phyloP scores from a whole-genome alignment of 2,888 invertebrate genomes.

The Scaptodrosophila latifasciaeformis region DNA sequence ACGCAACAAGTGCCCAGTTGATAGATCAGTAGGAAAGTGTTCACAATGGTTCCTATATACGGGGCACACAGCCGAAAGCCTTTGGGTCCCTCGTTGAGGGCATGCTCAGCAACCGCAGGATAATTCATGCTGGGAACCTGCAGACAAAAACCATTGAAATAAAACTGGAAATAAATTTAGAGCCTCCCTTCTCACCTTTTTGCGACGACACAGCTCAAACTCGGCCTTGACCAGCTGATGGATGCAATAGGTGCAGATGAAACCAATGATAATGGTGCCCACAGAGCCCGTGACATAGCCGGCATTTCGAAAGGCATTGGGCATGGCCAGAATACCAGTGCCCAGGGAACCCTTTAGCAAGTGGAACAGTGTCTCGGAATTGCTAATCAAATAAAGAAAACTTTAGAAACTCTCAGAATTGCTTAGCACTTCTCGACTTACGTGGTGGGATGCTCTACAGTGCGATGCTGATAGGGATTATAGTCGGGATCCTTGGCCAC shows the following conservation, averaged over 20 bases:
- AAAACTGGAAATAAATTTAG: background rate
- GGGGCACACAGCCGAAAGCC: constrained; percentile 80
- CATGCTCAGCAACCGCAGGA: constrained; percentile 86
- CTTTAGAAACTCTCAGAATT: background rate
- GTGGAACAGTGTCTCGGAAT: constrained; percentile 90
- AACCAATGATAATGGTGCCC: constrained; percentile 88
- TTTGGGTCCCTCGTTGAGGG: constrained; percentile 85
- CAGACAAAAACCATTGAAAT: background rate
- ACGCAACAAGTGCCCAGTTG: constrained; percentile 98
- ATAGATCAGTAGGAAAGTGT: constrained; percentile 86
- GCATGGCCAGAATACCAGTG: constrained; percentile 93
- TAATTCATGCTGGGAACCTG: constrained; percentile 83
- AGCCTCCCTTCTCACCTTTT: constrained; percentile 71
- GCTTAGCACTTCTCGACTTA: background rate
- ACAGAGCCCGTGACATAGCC: constrained; percentile 81
- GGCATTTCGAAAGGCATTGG: constrained; percentile 83
- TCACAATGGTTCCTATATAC: constrained; percentile 81
- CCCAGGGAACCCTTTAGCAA: constrained; percentile 94
- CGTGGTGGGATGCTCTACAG: constrained; percentile 80
- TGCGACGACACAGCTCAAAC: constrained; percentile 79
- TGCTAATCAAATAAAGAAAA: constrained; percentile 76
- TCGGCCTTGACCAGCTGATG: constrained; percentile 84
- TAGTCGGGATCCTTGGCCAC: constrained; percentile 75
- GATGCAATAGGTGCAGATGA: constrained; percentile 95
- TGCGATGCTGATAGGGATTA: constrained; percentile 82